A percentile compares a stretch with the other conserved stretches of the same genome.
phyloP scores from a whole-genome alignment of 2,797 vertebrate genomes.

The Urophycis tenuis region DNA sequence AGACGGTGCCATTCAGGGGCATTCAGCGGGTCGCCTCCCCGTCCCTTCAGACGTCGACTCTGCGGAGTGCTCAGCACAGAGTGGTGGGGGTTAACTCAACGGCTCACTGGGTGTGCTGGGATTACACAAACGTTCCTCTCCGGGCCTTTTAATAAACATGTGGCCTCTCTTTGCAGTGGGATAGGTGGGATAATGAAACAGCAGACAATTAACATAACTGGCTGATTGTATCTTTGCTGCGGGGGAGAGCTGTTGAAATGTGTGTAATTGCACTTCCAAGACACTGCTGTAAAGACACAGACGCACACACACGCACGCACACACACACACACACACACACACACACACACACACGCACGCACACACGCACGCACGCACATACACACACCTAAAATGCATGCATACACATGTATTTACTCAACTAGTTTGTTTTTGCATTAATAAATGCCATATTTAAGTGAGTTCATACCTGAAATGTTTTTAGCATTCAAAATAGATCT shows the following conservation, averaged over 20 bases:
- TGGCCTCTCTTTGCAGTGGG: constrained; percentile 45
- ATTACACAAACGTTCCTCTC: constrained; percentile 46
- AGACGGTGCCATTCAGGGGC: constrained; percentile 1
- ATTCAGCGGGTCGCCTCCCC: constrained; percentile 4
- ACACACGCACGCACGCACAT: constrained; percentile 37
- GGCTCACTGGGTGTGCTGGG: constrained; percentile 29
- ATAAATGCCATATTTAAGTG: neutral
- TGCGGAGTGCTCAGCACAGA: constrained; percentile 6
- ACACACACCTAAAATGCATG: constrained; percentile 5
- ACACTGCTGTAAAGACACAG: constrained; percentile 57
- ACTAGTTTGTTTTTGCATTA: constrained; percentile 50
- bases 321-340: constrained; percentile 47
- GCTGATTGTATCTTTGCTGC: constrained; percentile 69
- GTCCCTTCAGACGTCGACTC: constrained; percentile 16
- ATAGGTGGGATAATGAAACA: constrained; percentile 61
- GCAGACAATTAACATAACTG: constrained; percentile 68
- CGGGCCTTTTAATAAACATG: constrained; percentile 57
- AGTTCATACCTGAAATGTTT: neutral
- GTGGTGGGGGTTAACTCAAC: constrained; percentile 30
- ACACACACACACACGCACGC: constrained; percentile 7
- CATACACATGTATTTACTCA: neutral
- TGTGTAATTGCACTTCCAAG: constrained; percentile 80
- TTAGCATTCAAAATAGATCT: neutral
- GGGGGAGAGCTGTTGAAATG: constrained; percentile 64
- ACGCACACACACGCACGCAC: constrained; percentile 22